Percentiles rank a stretch among this genome's conserved stretches.
Evolutionary conservation across 2,797 vertebrate genomes (phyloP).

Genomic region (Poecile montanus): DNA sequence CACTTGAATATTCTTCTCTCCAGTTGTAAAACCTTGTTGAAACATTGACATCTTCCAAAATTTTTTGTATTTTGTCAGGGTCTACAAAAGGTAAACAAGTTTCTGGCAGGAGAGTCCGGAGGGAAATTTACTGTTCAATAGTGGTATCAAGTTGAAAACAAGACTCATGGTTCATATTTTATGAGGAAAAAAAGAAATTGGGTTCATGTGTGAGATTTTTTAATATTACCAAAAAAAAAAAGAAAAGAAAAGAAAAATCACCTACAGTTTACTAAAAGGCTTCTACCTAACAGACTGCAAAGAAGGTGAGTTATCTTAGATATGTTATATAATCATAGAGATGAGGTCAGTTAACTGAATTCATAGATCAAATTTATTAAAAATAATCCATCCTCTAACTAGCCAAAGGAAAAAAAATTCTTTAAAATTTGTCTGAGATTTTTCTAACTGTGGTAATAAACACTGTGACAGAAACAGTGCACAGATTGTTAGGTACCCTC

Average conservation of each 20-base stretch:
- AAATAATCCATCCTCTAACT: not conserved
- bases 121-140: not conserved
- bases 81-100: not conserved
- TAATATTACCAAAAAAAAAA: not conserved
- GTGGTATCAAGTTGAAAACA: not conserved
- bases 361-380: not conserved
- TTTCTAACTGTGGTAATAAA: not conserved
- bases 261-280: not conserved
- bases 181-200: not conserved
- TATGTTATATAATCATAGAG: not conserved
- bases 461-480: not conserved
- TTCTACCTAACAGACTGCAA: not conserved
- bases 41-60: not conserved
- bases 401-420: not conserved
- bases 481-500: not conserved
- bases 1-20: not conserved
- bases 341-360: not conserved
- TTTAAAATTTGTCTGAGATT: not conserved
- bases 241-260: not conserved
- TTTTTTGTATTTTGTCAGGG: not conserved
- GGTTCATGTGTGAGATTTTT: not conserved
- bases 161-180: not conserved
- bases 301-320: not conserved
- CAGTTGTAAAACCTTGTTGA: not conserved
- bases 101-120: not conserved